These are phyloP conservation scores for Taurulus bubalis DNA, from an alignment of 2,113 vertebrate species.

Conservation along the genomic window DNA sequence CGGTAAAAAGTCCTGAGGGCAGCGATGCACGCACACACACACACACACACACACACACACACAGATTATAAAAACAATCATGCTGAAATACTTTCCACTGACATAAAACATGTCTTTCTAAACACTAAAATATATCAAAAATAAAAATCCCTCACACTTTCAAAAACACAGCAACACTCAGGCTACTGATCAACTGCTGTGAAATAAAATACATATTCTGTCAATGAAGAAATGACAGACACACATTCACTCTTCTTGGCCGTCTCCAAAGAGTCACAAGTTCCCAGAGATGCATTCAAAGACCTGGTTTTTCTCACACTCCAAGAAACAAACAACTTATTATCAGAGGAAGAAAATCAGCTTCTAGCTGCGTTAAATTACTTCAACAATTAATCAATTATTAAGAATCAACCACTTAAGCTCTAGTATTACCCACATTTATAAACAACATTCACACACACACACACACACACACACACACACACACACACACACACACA, in stretches of 20 bases:
- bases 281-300: not conserved
- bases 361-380: not conserved
- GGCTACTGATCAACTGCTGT: not conserved
- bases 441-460: not conserved
- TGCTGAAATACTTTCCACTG: not conserved
- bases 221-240: too few relatives aligned
- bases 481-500: not conserved
- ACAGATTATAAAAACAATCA: too few relatives aligned
- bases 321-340: not conserved
- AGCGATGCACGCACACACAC: too few relatives aligned
- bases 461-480: slow-evolving; percentile 10
- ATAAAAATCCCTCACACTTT: too few relatives aligned
- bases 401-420: not conserved
- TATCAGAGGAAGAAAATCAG: not conserved
- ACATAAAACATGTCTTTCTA: not conserved
- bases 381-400: not conserved
- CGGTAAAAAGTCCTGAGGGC: too few relatives aligned
- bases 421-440: not conserved
- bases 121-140: not conserved
- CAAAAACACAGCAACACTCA: not conserved
- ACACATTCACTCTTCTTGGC: too few relatives aligned
- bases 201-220: too few relatives aligned
- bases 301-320: not conserved
- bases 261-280: not conserved
- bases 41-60: too few relatives aligned